Evolutionary conservation across 2,113 vertebrate genomes (phyloP), one percentile per base, ranked within the genome.

Genomic region (Lepus timidus): DNA sequence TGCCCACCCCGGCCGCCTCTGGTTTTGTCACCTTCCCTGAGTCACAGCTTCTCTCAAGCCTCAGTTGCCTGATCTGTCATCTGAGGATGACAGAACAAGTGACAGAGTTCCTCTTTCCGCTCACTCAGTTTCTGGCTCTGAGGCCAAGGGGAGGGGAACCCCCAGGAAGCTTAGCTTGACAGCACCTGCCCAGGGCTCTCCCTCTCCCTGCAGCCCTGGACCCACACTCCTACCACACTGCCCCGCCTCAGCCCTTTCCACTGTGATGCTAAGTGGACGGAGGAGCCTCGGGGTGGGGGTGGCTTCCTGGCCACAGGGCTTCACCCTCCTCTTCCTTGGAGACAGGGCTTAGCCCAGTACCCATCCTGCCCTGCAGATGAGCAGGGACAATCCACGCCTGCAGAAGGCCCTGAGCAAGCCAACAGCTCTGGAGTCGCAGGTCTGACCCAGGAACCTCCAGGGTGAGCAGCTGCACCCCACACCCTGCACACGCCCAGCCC

Each of bases 121-220:
- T 70, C 65, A 6, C 44, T 73, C 44, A 29, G 25, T 85, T 23
- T 89, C 68, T 6, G 58, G 52, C 68, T 68, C 27, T 55, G 85
- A 88, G 70, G 20, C 44, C 73, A 2, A 0, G 65, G 29, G 39
- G n/a, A 58, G 55, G 55, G 55, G 55, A 4, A 17, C 3, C 67
- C 91, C 29, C 78, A 58, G 84, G 80, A 85, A 89, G 84, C 58
- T 79, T 31, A 91, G 83, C 67, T 33, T 8, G 87, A 79, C 68
- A 85, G 88, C 78, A 73, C 68, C 36, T 67, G 29, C 55, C 51
- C 68, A 2, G 6, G 29, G 44, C 36, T 76, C 79, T 73, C 85
- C 61, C 44, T 25, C 52, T 73, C 65, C 58, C 39, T 29, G 58
- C 62, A 68, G 67, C 19, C 44, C 44, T 44, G 12, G 31, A 87